Evolutionary conservation across 2,888 invertebrate genomes (phyloP), one percentile per base, ranked within the genome.

Genomic region (Lamproptera curius): DNA sequence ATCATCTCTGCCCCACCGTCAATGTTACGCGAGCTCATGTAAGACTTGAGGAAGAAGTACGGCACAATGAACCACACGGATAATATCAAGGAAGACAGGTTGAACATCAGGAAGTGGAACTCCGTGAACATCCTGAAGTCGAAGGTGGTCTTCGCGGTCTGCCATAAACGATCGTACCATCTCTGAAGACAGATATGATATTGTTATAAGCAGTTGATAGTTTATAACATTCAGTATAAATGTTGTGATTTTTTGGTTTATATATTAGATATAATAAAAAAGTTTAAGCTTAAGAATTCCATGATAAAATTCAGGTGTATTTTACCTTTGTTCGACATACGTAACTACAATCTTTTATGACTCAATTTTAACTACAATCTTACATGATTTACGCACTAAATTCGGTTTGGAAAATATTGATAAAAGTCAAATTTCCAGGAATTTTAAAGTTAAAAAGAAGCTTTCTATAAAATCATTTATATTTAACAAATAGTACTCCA

Each of bases 41-140:
- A 85, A 0, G 80, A 78, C 44, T 90, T 90, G 65, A 96, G 92
- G 76, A 94, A 93, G 73, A 98, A 95, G 82, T 98, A 98, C 2
- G 97, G 97, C 54, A 97, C 95, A 70, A 98, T 97, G 75, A 95
- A 95, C 94, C 97, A 97, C 61, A 94, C 93, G 70, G 97, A 97
- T 40, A 98, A 90, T 48, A 97, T 90, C 56, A 97, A 91, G 45
- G 96, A 96, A 28, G 96, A 94, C 23, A 97, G 63, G 57, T 95
- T 95, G 78, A 97, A 93, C 62, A 95, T 89, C 28, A 95, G 79
- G 76, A 95, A 96, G 69, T 95, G 94, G 46, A 92, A 84, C 65
- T 95, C 94, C 49, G 92, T 84, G 74, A 96, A 95, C 89, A 95
- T 91, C 33, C 92, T 92, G 76, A 95, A 93, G 77, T 96, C 95